Percentiles rank a stretch among this genome's conserved stretches.
phyloP scores from a whole-genome alignment of 2,797 vertebrate genomes.

The Mallotus villosus region DNA sequence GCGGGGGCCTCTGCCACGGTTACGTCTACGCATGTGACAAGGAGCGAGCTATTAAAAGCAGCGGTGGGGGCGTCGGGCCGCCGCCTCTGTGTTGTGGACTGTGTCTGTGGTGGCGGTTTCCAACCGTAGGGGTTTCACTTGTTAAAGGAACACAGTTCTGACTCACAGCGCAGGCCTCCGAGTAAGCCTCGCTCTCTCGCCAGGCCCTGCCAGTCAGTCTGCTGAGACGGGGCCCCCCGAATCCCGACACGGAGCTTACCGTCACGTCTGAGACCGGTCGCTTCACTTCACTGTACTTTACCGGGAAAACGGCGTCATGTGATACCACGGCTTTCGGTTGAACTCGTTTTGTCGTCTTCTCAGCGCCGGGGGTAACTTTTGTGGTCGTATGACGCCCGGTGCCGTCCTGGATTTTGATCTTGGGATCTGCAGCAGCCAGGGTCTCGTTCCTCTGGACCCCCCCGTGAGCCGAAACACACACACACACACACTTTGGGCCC shows the following conservation, averaged over 20 bases:
- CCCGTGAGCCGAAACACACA: neutral
- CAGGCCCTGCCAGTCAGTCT: too few species aligned
- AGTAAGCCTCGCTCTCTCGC: conserved; percentile 38
- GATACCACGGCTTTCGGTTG: neutral
- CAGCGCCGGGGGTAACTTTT: too few species aligned
- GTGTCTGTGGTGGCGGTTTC: conserved; percentile 60
- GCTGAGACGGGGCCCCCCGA: conserved; percentile 42
- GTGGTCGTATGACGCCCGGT: too few species aligned
- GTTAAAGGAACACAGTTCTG: conserved; percentile 57
- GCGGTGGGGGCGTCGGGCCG: conserved; percentile 57
- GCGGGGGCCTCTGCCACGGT: conserved; percentile 9
- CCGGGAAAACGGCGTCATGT: neutral
- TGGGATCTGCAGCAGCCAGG: too few species aligned
- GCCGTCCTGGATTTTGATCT: too few species aligned
- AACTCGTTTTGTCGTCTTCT: neutral
- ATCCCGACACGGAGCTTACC: conserved; percentile 31
- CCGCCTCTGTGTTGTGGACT: conserved; percentile 51
- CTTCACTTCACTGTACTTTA: neutral
- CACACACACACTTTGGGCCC: neutral
- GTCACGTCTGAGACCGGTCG: neutral
- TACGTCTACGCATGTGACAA: conserved; percentile 48
- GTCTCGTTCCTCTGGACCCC: too few species aligned
- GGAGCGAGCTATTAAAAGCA: conserved; percentile 58
- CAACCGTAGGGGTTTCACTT: conserved; percentile 62
- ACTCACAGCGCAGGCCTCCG: conserved; percentile 49